Evolutionary conservation across 2,113 vertebrate genomes (phyloP), one percentile per base, ranked within the genome.

Genomic region (Octodon degus): DNA sequence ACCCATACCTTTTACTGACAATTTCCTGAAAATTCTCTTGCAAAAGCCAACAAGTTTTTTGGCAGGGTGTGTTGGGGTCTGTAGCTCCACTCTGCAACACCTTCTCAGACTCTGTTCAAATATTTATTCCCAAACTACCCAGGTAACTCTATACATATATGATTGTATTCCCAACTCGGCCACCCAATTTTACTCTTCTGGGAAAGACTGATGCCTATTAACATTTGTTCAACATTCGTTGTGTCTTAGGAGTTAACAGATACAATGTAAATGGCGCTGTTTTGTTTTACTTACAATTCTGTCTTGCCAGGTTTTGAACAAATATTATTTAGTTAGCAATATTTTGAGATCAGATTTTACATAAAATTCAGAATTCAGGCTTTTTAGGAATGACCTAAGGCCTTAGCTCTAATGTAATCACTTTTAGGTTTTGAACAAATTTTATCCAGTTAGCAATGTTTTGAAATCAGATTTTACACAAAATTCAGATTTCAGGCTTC

Each of bases 291-390:
- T 27, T 34, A 85, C n/a, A 85, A 27, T 81, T 91, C 74, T 70
- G 12, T 50, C n/a, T 82, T 92, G 37, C 81, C 86, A 58, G 55
- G 16, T 58, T 58, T 19, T 58, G 55, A 58, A 58, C 17, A 58
- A 58, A 58, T 58, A 58, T 58, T 58, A 17, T 55, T 55, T 55
- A 58, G 17, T 58, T 58, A 58, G 24, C 37, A 60, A 93, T 34
- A 89, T 76, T 43, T 86, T 86, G 82, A 93, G 72, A 47, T 79
- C 53, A 93, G 20, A 32, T 85, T 90, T 93, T 74, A 32, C 7
- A 62, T 19, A 53, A 67, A 60, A 67, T 88, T 32, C 22, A 67
- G 79, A 50, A 43, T 67, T 85, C 65, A 63, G 60, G 67, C 11
- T 63, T 79, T 43, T 80, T 32, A 85, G n/a, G 24, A 83, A 27